A percentile compares a stretch with the other conserved stretches of the same genome.
phyloP scores from a whole-genome alignment of 2,888 invertebrate genomes.

The Carterocephalus palaemon region DNA sequence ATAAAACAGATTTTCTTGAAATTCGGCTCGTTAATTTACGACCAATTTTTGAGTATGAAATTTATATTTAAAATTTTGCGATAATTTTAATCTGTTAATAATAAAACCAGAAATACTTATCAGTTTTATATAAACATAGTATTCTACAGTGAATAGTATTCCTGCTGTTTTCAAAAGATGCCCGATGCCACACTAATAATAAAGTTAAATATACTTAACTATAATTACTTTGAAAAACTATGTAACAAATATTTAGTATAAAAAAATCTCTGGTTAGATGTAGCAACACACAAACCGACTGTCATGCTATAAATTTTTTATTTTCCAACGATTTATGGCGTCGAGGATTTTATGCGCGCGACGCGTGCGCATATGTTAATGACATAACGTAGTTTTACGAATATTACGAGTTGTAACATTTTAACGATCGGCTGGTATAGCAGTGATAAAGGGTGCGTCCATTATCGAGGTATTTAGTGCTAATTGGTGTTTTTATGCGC shows the following conservation, averaged over 20 bases:
- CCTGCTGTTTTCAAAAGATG: no score
- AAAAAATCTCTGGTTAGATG: no score
- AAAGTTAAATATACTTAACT: no score
- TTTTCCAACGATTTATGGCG: conserved; percentile 15
- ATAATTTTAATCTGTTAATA: conserved; percentile 24
- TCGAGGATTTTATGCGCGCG: conserved; percentile 38
- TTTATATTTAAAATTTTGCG: conserved; percentile 17
- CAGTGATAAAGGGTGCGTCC: conserved; percentile 53
- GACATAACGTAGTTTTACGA: conserved; percentile 33
- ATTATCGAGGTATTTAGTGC: conserved; percentile 60
- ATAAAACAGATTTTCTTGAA: conserved; percentile 45
- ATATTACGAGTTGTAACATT: conserved; percentile 42
- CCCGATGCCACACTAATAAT: no score
- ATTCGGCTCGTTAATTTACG: conserved; percentile 34
- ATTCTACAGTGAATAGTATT: no score
- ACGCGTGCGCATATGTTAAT: conserved; percentile 67
- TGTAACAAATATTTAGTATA: no score
- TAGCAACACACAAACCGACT: background rate
- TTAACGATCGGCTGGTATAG: conserved; percentile 49
- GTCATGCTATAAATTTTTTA: conserved; percentile 5
- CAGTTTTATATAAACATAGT: background rate
- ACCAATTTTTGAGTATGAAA: conserved; percentile 34
- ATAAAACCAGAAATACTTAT: no score
- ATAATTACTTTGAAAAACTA: no score
- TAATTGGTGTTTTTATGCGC: conserved; percentile 59